These are phyloP conservation scores for Leptodactylus fallax DNA, from an alignment of 2,797 vertebrate genomes.

Conservation along the genomic window DNA sequence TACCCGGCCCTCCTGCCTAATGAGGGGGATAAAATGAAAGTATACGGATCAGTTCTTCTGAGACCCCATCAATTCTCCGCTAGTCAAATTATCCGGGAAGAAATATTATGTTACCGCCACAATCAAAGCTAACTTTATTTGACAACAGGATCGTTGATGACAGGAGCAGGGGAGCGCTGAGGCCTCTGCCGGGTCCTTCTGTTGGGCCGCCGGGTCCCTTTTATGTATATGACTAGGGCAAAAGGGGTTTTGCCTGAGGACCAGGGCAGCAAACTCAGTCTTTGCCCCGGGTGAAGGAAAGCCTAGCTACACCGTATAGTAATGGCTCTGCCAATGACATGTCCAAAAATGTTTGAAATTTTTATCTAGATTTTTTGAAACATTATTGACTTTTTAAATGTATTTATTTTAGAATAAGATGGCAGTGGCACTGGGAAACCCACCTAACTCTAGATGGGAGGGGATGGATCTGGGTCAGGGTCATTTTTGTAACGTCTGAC, in stretches of 20 bases:
- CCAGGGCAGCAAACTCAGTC: background rate
- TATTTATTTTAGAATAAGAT: too few relatives aligned
- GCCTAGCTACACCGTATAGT: too few relatives aligned
- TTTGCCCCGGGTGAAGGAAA: background rate
- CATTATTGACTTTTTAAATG: too few relatives aligned
- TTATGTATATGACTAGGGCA: background rate
- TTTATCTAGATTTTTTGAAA: too few relatives aligned
- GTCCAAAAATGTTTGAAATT: background rate
- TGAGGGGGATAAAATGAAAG: slow-evolving; percentile 50
- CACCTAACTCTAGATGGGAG: too few relatives aligned
- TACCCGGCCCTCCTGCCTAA: slow-evolving; percentile 31
- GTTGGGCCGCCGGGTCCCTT: background rate
- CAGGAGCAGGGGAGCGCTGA: background rate
- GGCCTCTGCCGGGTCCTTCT: background rate
- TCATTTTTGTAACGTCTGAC: background rate
- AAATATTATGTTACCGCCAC: slow-evolving; percentile 42
- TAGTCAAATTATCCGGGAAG: slow-evolving; percentile 38
- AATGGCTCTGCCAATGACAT: too few relatives aligned
- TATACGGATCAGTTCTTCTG: slow-evolving; percentile 36
- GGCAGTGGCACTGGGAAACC: too few relatives aligned
- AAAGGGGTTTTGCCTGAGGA: background rate
- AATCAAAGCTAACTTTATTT: slow-evolving; percentile 43
- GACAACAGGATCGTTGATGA: slow-evolving; percentile 24
- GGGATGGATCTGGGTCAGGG: too few relatives aligned
- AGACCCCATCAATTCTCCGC: slow-evolving; percentile 48